Evolutionary conservation across 2,888 invertebrate species (phyloP), one percentile per base, ranked within the genome.

Genomic region (Rhogogaster chlorosoma): DNA sequence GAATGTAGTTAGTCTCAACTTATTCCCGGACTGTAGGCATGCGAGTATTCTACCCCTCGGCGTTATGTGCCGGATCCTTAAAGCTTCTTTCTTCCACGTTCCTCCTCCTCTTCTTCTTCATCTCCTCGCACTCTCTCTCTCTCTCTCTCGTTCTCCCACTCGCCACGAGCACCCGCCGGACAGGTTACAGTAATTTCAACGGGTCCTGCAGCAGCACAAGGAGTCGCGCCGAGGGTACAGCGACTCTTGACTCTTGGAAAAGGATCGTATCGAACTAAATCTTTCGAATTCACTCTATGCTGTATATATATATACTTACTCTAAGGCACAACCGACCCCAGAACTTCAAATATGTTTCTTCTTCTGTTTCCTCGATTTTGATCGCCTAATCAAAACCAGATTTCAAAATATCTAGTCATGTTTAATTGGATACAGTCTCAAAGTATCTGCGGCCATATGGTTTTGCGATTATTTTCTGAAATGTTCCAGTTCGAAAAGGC

Each of bases 111-210:
- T 42, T 71, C 6, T 36, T 71, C 38, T 22, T 71, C 36, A 22
- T 71, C 6, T 36, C 42, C 38, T 22, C 4, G 1, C 5, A 36
- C 29, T 32, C 75, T 49, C 18, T 57, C 7, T 78, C 38, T 38
- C 15, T 36, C 36, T 38, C 49, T 38, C 38, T 61, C 36, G 57
- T 22, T 80, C 45, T 67, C 83, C 83, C 83, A 83, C 83, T 64
- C 64, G 32, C 83, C 29, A 32, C 36, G 67, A 61, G 61, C 80
- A 80, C 45, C 61, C 67, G 67, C 70, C 67, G 83, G 83, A 83
- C 67, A 83, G 83, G 83, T 83, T 83, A 67, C 45, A 83, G 45
- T 83, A 64, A 83, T 83, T 67, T 83, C 42, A 42, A 29, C 61
- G 42, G 67, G 67, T 83, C 45, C 67, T 67, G 67, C 42, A 32